Percentiles rank a stretch among this genome's conserved stretches.
These are phyloP conservation scores for Sialis fuliginosa DNA, from an alignment of 2,888 invertebrate genomes.

Conservation along the genomic window DNA sequence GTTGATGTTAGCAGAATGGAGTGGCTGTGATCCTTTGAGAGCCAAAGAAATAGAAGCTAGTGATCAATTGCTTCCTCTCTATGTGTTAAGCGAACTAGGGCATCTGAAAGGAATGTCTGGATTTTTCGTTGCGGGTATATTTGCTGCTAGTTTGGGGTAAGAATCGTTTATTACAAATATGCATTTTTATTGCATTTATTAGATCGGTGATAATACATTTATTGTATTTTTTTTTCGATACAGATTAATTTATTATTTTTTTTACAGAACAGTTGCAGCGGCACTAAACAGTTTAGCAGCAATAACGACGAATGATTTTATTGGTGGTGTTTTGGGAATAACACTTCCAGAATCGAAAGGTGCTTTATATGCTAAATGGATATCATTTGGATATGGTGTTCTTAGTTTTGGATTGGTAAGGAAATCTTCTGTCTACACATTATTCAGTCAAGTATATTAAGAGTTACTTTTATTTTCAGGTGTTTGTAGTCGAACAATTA, in stretches of 20 bases:
- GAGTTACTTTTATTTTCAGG: slow-evolving; percentile 18
- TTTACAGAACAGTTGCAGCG: slow-evolving; percentile 79
- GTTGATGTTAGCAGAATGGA: slow-evolving; percentile 65
- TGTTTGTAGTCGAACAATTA: slow-evolving; percentile 71
- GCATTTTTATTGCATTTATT: not conserved
- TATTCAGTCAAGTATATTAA: not conserved
- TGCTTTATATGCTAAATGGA: slow-evolving; percentile 50
- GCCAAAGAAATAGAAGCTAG: slow-evolving; percentile 48
- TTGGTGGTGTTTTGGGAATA: slow-evolving; percentile 51
- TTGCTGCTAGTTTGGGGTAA: slow-evolving; percentile 89
- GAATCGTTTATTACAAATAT: slow-evolving; percentile 13
- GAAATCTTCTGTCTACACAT: not conserved
- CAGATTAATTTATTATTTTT: not conserved
- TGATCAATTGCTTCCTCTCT: slow-evolving; percentile 76
- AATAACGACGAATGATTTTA: slow-evolving; percentile 75
- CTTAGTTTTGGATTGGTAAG: slow-evolving; percentile 42
- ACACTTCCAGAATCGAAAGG: slow-evolving; percentile 57
- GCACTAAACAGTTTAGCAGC: slow-evolving; percentile 86
- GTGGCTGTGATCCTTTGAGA: slow-evolving; percentile 67
- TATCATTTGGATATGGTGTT: slow-evolving; percentile 50
- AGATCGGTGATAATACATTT: not conserved
- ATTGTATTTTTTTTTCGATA: not conserved
- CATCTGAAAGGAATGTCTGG: slow-evolving; percentile 65
- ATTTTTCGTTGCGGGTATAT: slow-evolving; percentile 88
- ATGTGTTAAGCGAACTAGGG: slow-evolving; percentile 72